A percentile compares a stretch with the other conserved stretches of the same genome.
Conservation (phyloP, 2,113 vertebrate genomes). For the Ondatra zibethicus region DNA sequence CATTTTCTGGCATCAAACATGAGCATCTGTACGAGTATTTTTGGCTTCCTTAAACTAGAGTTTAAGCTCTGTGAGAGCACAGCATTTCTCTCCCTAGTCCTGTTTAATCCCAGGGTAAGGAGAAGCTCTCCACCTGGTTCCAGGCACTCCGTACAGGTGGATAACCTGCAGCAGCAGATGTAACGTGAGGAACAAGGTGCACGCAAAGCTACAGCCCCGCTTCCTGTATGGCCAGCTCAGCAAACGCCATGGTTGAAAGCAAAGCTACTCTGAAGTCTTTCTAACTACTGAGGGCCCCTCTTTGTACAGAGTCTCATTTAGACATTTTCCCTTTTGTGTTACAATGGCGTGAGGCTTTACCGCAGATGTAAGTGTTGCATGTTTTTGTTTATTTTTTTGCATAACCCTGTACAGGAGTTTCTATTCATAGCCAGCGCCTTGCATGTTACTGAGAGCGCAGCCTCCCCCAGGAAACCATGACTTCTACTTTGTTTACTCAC, state of each 20-base stretch:
- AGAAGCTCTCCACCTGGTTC: slow-evolving; percentile 8
- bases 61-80: neutral
- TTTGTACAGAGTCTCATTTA: neutral
- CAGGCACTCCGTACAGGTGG: neutral
- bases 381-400: slow-evolving; percentile 29
- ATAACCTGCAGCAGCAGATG: neutral
- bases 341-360: neutral
- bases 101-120: neutral
- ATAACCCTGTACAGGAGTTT: neutral
- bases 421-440: slow-evolving; percentile 12
- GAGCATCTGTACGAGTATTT: neutral
- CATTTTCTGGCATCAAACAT: slow-evolving; percentile 24
- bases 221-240: neutral
- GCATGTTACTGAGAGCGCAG: neutral
- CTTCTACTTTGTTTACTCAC: slow-evolving; percentile 31
- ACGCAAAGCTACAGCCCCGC: neutral
- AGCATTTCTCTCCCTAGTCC: neutral
- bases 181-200: neutral
- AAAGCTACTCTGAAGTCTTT: neutral
- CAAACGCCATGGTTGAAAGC: neutral
- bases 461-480: neutral
- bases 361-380: neutral
- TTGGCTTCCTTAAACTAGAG: slow-evolving; percentile 18
- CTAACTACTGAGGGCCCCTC: neutral
- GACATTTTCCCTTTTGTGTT: neutral